These are phyloP conservation scores for Tenodera sinensis DNA, from an alignment of 2,888 invertebrate genomes.

Conservation along the genomic window DNA sequence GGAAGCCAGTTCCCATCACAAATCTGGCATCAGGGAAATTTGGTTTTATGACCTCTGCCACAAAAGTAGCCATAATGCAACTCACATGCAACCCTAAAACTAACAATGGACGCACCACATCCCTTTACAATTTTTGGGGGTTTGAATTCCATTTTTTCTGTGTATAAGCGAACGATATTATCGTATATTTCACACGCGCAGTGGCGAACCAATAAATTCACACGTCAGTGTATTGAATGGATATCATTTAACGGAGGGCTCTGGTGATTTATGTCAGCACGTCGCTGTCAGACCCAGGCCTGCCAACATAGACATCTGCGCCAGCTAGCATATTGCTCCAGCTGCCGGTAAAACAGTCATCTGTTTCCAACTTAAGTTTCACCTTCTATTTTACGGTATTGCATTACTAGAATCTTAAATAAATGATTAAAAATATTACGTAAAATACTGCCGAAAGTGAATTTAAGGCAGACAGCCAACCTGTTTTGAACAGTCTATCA, in stretches of 20 bases:
- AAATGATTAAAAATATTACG: no score
- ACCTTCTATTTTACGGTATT: no score
- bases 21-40: neutral
- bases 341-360: neutral
- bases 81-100: neutral
- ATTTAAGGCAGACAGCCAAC: no score
- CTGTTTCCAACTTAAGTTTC: neutral
- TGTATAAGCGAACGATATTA: neutral
- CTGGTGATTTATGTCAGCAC: constrained; percentile 11
- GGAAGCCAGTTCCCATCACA: neutral
- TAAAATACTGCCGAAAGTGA: no score
- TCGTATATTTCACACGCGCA: neutral
- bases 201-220: constrained; percentile 26
- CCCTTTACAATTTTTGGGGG: neutral
- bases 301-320: neutral
- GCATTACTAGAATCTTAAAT: neutral
- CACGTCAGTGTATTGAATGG: constrained; percentile 27
- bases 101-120: neutral
- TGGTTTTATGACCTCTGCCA: neutral
- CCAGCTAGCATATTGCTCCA: neutral
- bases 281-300: neutral
- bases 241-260: constrained; percentile 20
- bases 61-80: neutral
- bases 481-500: no score
- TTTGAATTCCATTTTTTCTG: neutral